These are phyloP conservation scores for Argyresthia albistria DNA, from an alignment of 2,888 invertebrate genomes.

Conservation along the genomic window DNA sequence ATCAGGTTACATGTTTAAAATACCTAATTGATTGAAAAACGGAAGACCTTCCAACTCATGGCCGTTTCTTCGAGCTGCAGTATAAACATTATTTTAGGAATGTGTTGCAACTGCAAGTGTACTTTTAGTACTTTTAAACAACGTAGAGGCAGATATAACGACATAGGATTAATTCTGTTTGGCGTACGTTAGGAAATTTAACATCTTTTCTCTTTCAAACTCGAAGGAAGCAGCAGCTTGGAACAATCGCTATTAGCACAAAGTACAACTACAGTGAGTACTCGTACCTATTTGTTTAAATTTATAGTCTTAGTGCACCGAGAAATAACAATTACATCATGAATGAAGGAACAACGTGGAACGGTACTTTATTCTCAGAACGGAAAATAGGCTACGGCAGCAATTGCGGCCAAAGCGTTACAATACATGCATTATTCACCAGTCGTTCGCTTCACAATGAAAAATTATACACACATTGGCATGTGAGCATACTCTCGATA, in stretches of 20 bases:
- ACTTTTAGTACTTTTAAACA: too few species aligned
- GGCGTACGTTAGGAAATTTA: too few species aligned
- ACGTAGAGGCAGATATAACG: too few species aligned
- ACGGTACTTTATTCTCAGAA: slow-evolving; percentile 29
- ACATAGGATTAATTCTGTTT: too few species aligned
- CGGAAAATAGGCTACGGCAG: slow-evolving; percentile 41
- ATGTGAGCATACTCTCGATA: slow-evolving; percentile 5
- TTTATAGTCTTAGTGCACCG: not conserved
- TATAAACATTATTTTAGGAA: too few species aligned
- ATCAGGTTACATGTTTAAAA: slow-evolving; percentile 5
- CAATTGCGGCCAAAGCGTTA: slow-evolving; percentile 9
- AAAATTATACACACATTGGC: slow-evolving; percentile 13
- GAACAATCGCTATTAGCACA: too few species aligned
- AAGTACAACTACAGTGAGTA: not conserved
- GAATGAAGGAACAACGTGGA: slow-evolving; percentile 1
- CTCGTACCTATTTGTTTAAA: not conserved
- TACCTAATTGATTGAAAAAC: too few species aligned
- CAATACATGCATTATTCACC: slow-evolving; percentile 47
- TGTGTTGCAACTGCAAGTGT: too few species aligned
- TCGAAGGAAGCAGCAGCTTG: too few species aligned
- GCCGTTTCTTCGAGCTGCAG: too few species aligned
- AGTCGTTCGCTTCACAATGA: slow-evolving; percentile 26
- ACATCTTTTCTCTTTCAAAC: too few species aligned
- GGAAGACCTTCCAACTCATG: too few species aligned
- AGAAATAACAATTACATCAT: not conserved